phyloP scores from a whole-genome alignment of 2,888 invertebrate genomes.

The Machimus rusticus region DNA sequence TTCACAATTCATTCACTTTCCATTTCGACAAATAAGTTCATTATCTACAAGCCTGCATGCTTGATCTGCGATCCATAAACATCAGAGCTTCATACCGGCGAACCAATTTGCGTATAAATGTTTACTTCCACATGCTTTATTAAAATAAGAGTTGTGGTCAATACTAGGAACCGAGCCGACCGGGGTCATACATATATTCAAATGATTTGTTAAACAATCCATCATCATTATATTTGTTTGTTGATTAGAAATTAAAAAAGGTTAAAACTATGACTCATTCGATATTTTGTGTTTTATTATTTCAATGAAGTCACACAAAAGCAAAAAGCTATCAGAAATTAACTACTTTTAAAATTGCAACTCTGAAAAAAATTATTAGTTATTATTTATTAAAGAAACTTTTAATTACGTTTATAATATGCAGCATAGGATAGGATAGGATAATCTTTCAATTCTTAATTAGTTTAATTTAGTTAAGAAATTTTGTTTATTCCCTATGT shows the following conservation, averaged over 20 bases:
- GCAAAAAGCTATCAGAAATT: not conserved
- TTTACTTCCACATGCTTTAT: not conserved
- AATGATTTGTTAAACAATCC: not conserved
- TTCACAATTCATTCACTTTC: constrained; percentile 26
- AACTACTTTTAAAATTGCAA: not conserved
- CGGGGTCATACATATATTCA: not conserved
- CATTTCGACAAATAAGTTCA: constrained; percentile 31
- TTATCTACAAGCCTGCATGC: not conserved
- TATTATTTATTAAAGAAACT: too few relatives aligned
- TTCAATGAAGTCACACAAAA: not conserved
- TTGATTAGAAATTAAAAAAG: not conserved
- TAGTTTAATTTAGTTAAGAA: too few relatives aligned
- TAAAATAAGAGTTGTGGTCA: not conserved
- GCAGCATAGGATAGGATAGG: not conserved
- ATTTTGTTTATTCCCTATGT: too few relatives aligned
- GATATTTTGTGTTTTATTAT: not conserved
- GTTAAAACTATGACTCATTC: not conserved
- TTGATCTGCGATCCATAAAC: not conserved
- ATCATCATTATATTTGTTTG: not conserved
- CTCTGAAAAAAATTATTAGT: not conserved
- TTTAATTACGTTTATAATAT: too few relatives aligned
- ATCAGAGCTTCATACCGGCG: not conserved
- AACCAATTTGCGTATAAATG: not conserved
- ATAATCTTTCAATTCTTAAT: too few relatives aligned
- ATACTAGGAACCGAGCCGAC: not conserved